Evolutionary conservation across 2,888 invertebrate species (phyloP).

Genomic region (Apoderus coryli): DNA sequence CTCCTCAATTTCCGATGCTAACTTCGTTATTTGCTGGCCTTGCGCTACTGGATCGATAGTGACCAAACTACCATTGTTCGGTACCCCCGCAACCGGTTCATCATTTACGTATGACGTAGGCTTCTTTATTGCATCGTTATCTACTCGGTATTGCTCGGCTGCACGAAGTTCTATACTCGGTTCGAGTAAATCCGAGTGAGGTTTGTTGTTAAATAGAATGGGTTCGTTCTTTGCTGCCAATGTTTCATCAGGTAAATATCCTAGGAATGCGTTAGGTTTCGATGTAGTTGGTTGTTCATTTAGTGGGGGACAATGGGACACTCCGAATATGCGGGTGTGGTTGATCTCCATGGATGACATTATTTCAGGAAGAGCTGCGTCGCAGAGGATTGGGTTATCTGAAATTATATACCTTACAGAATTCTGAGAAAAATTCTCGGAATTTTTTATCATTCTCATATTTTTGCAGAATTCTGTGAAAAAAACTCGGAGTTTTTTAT

Average conservation of each 20-base stretch:
- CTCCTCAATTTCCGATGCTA: conserved; percentile 29
- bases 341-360: conserved; percentile 53
- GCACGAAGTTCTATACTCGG: conserved; percentile 8
- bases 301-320: conserved; percentile 35
- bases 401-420: conserved; percentile 25
- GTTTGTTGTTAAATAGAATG: conserved; percentile 1
- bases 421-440: conserved; percentile 1
- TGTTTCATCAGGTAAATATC: conserved; percentile 24
- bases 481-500: too few species aligned
- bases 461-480: too few species aligned
- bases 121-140: too few species aligned
- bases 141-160: conserved; percentile 11
- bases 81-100: conserved; percentile 2
- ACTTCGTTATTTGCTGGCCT: conserved; percentile 26
- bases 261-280: conserved; percentile 28
- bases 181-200: conserved; percentile 7
- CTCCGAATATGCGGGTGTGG: conserved; percentile 58
- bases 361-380: conserved; percentile 54
- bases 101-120: too few species aligned
- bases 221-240: conserved; percentile 4
- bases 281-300: conserved; percentile 29
- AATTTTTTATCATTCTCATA: too few species aligned
- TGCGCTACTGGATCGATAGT: conserved; percentile 22
- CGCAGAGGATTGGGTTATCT: conserved; percentile 75
- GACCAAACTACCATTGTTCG: conserved; percentile 2